A percentile compares a stretch with the other conserved stretches of the same genome.
Evolutionary conservation across 2,113 vertebrate genomes (phyloP).

Genomic region (Thunnus thynnus): DNA sequence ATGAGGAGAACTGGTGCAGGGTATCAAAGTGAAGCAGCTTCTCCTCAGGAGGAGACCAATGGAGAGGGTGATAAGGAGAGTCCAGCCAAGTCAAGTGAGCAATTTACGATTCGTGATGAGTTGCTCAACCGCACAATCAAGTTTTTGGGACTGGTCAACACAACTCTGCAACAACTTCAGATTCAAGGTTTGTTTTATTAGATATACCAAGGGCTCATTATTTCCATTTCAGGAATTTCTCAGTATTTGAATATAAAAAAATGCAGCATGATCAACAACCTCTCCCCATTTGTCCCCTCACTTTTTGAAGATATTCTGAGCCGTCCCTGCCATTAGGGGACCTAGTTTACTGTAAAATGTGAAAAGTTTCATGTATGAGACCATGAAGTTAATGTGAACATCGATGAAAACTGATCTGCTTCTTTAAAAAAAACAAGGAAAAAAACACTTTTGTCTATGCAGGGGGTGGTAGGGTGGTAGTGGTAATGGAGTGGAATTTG

Average conservation of each 20-base stretch:
- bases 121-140: constrained; percentile 86
- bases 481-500: too few species aligned
- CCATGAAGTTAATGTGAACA: too few species aligned
- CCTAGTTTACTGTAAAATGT: too few species aligned
- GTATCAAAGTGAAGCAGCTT: constrained; percentile 2
- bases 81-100: constrained; percentile 55
- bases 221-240: neutral
- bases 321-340: too few species aligned
- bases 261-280: neutral
- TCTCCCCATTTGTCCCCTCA: neutral
- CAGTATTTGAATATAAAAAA: neutral
- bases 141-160: constrained; percentile 80
- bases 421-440: too few species aligned
- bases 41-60: too few species aligned
- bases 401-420: too few species aligned
- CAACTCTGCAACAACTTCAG: constrained; percentile 84
- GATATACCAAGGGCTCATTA: neutral
- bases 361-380: too few species aligned
- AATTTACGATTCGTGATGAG: constrained; percentile 79
- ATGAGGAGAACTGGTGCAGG: constrained; percentile 63
- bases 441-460: too few species aligned
- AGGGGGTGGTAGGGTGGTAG: too few species aligned
- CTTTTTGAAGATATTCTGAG: neutral
- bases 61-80: neutral
- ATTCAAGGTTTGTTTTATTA: constrained; percentile 81